These are phyloP conservation scores for Lytechinus variegatus DNA, from an alignment of 35 echinoderm and acorn worm species.

Conservation along the genomic window DNA sequence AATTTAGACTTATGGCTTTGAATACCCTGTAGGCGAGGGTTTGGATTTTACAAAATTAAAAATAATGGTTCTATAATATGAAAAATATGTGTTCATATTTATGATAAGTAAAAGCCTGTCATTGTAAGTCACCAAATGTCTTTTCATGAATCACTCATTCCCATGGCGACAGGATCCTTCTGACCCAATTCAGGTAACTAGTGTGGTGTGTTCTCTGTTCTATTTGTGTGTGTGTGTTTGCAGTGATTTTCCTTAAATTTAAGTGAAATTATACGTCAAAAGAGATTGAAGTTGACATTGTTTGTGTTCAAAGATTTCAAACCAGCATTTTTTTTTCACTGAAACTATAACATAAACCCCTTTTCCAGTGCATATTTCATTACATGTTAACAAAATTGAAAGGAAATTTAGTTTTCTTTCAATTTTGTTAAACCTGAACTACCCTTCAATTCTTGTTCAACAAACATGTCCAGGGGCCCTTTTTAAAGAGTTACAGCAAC, in stretches of 20 bases:
- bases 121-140: not conserved
- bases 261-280: too few relatives aligned
- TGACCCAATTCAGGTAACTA: slow-evolving; percentile 37
- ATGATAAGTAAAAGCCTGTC: not conserved
- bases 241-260: not conserved
- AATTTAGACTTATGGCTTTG: too few relatives aligned
- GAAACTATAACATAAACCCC: too few relatives aligned
- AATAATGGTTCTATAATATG: not conserved
- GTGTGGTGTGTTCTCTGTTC: not conserved
- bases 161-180: slow-evolving; percentile 32
- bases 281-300: not conserved
- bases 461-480: not conserved
- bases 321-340: too few relatives aligned
- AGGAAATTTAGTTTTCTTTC: not conserved
- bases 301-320: not conserved
- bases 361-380: not conserved
- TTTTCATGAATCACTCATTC: not conserved
- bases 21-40: too few relatives aligned
- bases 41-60: too few relatives aligned
- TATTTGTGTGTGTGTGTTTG: not conserved
- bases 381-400: too few relatives aligned
- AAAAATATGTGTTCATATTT: not conserved
- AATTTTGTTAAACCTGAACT: not conserved
- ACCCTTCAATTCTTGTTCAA: not conserved
- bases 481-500: too few relatives aligned